Evolutionary conservation across 2,888 invertebrate species (phyloP).

Genomic region (Stenodema calcarata): DNA sequence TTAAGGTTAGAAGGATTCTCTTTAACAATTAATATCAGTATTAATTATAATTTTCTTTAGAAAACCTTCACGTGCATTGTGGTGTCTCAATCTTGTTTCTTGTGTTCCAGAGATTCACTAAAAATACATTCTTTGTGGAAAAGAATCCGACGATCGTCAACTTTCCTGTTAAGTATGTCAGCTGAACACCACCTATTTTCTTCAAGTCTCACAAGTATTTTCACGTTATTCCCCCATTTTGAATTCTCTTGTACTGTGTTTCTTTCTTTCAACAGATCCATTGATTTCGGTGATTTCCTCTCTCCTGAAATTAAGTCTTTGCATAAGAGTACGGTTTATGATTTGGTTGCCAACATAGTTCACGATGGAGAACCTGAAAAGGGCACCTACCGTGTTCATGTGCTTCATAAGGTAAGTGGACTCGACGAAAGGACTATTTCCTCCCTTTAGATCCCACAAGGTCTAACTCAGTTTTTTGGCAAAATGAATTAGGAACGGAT

Average conservation of each 20-base stretch:
- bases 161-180: conserved; percentile 94
- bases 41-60: background rate
- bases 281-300: conserved; percentile 95
- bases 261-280: conserved; percentile 73
- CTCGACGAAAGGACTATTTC: too few species aligned
- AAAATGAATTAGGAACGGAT: too few species aligned
- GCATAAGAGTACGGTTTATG: conserved; percentile 87
- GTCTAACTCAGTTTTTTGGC: too few species aligned
- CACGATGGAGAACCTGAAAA: conserved; percentile 96
- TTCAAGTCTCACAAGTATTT: too few species aligned
- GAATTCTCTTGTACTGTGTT: too few species aligned
- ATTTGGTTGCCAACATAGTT: conserved; percentile 97
- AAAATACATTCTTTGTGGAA: conserved; percentile 98
- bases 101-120: conserved; percentile 80
- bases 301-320: conserved; percentile 81
- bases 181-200: too few species aligned
- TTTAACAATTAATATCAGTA: background rate
- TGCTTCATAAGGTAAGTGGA: conserved; percentile 63
- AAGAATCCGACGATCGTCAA: conserved; percentile 99
- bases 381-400: conserved; percentile 65
- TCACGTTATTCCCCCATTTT: too few species aligned
- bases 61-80: too few species aligned
- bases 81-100: background rate
- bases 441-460: too few species aligned
- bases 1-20: conserved; percentile 68